These are phyloP conservation scores for Aphrocallistes beatrix DNA, from an alignment of 37 sponge, comb jelly and placozoan species.

Conservation along the genomic window DNA sequence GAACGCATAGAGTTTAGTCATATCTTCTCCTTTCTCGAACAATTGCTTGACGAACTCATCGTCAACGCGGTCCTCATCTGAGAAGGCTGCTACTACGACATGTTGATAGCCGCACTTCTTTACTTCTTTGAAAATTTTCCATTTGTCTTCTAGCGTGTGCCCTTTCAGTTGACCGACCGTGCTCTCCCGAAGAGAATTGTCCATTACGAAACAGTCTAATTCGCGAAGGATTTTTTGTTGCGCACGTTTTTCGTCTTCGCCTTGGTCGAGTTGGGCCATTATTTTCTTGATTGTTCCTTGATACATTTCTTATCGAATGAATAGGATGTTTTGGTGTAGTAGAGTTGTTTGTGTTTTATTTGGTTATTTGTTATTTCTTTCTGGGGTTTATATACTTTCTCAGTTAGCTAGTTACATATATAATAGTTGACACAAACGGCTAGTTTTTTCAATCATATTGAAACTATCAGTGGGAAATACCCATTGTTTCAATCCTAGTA, in stretches of 20 bases:
- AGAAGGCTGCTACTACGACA: conserved; percentile 30
- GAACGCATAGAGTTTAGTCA: conserved; percentile 25
- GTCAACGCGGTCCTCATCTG: conserved; percentile 27
- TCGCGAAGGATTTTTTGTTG: conserved; percentile 12
- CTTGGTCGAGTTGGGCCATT: background rate
- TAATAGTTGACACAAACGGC: too few relatives aligned
- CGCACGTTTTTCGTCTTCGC: background rate
- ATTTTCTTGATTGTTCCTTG: background rate
- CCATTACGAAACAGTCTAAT: conserved; percentile 31
- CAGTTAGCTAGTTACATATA: too few relatives aligned
- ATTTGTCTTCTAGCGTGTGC: conserved; percentile 37
- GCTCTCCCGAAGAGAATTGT: conserved; percentile 39
- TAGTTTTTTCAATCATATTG: too few relatives aligned
- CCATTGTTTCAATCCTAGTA: too few relatives aligned
- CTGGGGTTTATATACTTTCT: too few relatives aligned
- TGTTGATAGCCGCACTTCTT: conserved; percentile 35
- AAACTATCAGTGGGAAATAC: too few relatives aligned
- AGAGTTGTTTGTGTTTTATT: too few relatives aligned
- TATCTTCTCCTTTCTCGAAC: conserved; percentile 24
- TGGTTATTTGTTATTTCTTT: too few relatives aligned
- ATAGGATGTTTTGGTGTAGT: too few relatives aligned
- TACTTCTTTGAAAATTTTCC: conserved; percentile 30
- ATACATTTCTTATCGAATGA: too few relatives aligned
- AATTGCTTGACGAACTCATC: conserved; percentile 22
- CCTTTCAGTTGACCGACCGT: conserved; percentile 37